Percentiles rank a stretch among this genome's conserved stretches.
phyloP scores from a whole-genome alignment of 2,888 invertebrate species.

The Aethes cnicana region DNA sequence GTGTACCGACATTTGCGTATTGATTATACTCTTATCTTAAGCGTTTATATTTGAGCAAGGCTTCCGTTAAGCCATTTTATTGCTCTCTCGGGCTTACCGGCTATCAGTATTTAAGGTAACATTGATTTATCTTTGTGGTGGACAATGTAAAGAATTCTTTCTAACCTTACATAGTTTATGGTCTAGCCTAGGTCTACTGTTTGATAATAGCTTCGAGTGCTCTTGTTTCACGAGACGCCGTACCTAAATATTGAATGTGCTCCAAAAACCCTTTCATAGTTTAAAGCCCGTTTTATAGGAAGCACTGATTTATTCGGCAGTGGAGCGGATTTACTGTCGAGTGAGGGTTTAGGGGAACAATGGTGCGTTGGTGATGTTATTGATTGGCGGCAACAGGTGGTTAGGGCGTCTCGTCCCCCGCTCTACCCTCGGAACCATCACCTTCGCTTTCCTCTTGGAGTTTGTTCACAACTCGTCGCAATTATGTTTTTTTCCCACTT shows the following conservation, averaged over 20 bases:
- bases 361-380: conserved; percentile 71
- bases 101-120: conserved; percentile 44
- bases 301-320: conserved; percentile 40
- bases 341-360: conserved; percentile 57
- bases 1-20: conserved; percentile 49
- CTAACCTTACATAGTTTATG: conserved; percentile 2
- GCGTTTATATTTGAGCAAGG: conserved; percentile 57
- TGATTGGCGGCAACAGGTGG: conserved; percentile 78
- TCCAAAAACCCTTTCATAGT: conserved; percentile 30
- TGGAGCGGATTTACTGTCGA: conserved; percentile 43
- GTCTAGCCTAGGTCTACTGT: not conserved
- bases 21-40: conserved; percentile 62
- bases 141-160: conserved; percentile 24
- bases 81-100: conserved; percentile 48
- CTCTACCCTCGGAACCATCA: conserved; percentile 46
- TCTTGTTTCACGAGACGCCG: too few species aligned
- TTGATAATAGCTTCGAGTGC: too few species aligned
- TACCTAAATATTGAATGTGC: too few species aligned
- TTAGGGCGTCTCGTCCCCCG: conserved; percentile 67
- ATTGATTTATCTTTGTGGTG: conserved; percentile 47
- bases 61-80: conserved; percentile 59
- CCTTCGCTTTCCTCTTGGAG: conserved; percentile 61
- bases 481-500: conserved; percentile 21
- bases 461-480: conserved; percentile 39
- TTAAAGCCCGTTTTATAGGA: conserved; percentile 35